Base-by-base conservation (phyloP, 1,140 invertebrate species). In the Drosophila trapezifrons region DNA sequence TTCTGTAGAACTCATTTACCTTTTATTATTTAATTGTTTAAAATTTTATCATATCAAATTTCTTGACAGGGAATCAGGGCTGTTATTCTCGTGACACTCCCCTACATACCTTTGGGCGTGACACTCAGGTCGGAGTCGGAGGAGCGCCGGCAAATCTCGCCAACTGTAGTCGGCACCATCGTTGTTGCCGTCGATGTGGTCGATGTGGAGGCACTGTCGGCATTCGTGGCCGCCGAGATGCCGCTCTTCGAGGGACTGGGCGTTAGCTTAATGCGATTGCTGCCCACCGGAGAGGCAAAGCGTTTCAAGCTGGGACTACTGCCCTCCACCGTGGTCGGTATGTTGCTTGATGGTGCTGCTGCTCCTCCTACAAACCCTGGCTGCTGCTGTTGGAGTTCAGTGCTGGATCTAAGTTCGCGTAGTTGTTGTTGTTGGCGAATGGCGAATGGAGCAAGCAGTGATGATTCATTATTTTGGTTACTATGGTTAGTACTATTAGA, bases 91-190 rank as follows among this genome's bases (percentile, higher is more conserved):
- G 6, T 7, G 10, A 37, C 37, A 10, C 15, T 15, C 43, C 45
- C 25, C 27, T 69, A 90, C 92, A 92, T 93, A 98, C 97, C 97
- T 96, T 97, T 98, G 3, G 97, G 97, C 7, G 97, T 97, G 37
- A 97, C 95, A 93, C 96, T 98, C 49, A 98, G 93, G 92, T 99
- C 98, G 3, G 98, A 98, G 92, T 98, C 98, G 5, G 97, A 98
- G 0, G 97, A 98, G 64, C 97, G 93, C 49, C 97, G 93, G 84
- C 96, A 95, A 58, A 96, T 94, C 65, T 93, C 92, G 38, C 87
- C 76, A 42, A 79, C 51, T 32, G 89, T 90, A 32, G 57, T 60
- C 27, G 75, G 84, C 51, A 85, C 72, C 89, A 91, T 90, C n/a
- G 90, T 89, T 8, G 86, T 83, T 7, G 83, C 80, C 22, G 90